A percentile compares a stretch with the other conserved stretches of the same genome.
Conservation (phyloP, 2,888 invertebrate genomes). For the Lycia hirtaria region DNA sequence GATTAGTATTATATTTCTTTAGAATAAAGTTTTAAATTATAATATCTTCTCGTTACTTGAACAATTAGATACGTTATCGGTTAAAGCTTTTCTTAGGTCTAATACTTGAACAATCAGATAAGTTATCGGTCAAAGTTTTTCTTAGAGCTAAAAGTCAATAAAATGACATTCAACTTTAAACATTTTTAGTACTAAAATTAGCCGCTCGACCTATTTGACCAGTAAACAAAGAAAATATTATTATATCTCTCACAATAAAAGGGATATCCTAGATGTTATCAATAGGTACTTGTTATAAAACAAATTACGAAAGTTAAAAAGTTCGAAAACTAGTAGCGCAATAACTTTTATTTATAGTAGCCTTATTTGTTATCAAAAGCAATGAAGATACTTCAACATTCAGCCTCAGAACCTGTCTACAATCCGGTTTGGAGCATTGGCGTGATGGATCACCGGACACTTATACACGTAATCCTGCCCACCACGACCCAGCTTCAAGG, state of each 20-base stretch:
- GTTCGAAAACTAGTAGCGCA: conserved; percentile 27
- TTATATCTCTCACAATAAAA: background rate
- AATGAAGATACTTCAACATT: conserved; percentile 62
- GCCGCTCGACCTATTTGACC: too few relatives aligned
- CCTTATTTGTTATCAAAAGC: conserved; percentile 52
- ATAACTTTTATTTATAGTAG: conserved; percentile 38
- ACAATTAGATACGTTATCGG: too few relatives aligned
- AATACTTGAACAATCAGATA: too few relatives aligned
- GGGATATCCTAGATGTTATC: too few relatives aligned
- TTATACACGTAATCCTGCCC: conserved; percentile 61
- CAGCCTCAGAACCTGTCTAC: conserved; percentile 62
- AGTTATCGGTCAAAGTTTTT: too few relatives aligned
- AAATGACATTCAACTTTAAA: too few relatives aligned
- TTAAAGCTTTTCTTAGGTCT: too few relatives aligned
- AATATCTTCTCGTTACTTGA: too few relatives aligned
- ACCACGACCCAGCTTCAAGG: conserved; percentile 46
- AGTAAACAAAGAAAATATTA: too few relatives aligned
- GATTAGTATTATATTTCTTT: background rate
- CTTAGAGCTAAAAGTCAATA: too few relatives aligned
- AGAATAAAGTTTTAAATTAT: background rate
- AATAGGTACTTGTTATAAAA: too few relatives aligned
- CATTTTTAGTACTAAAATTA: too few relatives aligned
- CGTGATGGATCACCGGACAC: conserved; percentile 80
- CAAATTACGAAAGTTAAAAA: background rate
- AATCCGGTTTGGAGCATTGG: conserved; percentile 78